Evolutionary conservation across 1,140 invertebrate species (phyloP).

Genomic region (Drosophila carrolli): DNA sequence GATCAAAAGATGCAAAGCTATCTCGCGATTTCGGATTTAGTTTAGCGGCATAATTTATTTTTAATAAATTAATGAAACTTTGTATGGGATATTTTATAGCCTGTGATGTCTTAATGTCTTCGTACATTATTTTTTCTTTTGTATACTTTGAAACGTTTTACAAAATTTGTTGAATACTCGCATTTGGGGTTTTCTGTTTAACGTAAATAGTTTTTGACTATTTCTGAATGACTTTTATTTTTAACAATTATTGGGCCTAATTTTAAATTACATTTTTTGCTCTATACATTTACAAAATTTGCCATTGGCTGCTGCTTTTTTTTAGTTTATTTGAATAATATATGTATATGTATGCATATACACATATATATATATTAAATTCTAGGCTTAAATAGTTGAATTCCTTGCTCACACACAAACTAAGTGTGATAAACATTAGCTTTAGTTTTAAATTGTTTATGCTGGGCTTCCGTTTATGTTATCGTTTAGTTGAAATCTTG

Average conservation of each 20-base stretch:
- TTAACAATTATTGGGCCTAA: constrained; percentile 75
- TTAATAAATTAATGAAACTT: constrained; percentile 78
- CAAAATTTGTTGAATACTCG: constrained; percentile 33
- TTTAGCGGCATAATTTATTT: constrained; percentile 75
- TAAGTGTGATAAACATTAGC: constrained; percentile 60
- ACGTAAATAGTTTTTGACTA: constrained; percentile 55
- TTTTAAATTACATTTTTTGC: constrained; percentile 71
- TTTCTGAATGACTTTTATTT: constrained; percentile 58
- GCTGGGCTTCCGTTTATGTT: constrained; percentile 50
- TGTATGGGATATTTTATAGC: constrained; percentile 37
- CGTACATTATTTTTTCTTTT: constrained; percentile 11
- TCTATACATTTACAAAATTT: constrained; percentile 76
- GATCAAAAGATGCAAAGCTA: constrained; percentile 37
- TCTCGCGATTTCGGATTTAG: constrained; percentile 32
- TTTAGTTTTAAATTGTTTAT: constrained; percentile 66
- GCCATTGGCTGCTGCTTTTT: constrained; percentile 47
- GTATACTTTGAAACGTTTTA: constrained; percentile 52
- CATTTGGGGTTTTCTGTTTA: constrained; percentile 1
- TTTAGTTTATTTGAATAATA: constrained; percentile 28
- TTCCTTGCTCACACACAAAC: constrained; percentile 68
- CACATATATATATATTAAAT: constrained; percentile 57
- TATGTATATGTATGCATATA: constrained; percentile 31
- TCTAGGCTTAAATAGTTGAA: constrained; percentile 80
- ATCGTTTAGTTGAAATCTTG: constrained; percentile 43
- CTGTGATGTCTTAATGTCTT: constrained; percentile 42